Evolutionary conservation across 2,888 invertebrate species (phyloP).

Genomic region (Drosophila multiciliata): DNA sequence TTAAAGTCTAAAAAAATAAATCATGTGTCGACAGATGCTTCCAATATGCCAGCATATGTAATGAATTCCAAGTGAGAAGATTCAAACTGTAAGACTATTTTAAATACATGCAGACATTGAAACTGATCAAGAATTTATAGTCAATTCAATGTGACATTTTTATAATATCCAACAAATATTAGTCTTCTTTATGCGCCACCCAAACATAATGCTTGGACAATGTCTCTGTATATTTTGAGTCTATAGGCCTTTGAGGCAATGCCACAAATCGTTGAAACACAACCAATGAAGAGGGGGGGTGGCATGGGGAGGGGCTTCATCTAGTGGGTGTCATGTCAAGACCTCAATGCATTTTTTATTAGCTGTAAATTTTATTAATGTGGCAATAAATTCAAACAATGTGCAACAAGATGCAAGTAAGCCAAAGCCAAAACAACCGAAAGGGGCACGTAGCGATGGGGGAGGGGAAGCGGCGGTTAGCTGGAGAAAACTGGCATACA

Average conservation of each 20-base stretch:
- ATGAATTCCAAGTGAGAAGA: not conserved
- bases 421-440: constrained; percentile 46
- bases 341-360: constrained; percentile 78
- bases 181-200: not conserved
- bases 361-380: constrained; percentile 82
- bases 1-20: not conserved
- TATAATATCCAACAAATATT: not conserved
- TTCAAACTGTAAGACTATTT: not conserved
- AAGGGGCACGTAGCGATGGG: not conserved
- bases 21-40: not conserved
- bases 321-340: constrained; percentile 66
- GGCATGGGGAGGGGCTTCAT: constrained; percentile 2
- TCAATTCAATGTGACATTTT: not conserved
- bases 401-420: constrained; percentile 64
- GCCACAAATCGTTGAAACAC: not conserved
- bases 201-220: not conserved
- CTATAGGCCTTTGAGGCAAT: not conserved
- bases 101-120: not conserved
- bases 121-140: not conserved
- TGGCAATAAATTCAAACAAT: constrained; percentile 76
- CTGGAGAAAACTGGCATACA: constrained; percentile 44
- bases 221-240: not conserved
- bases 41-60: not conserved
- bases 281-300: not conserved
- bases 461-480: not conserved